Conservation (phyloP, 2,113 vertebrate species). For the Petroica traversi region DNA sequence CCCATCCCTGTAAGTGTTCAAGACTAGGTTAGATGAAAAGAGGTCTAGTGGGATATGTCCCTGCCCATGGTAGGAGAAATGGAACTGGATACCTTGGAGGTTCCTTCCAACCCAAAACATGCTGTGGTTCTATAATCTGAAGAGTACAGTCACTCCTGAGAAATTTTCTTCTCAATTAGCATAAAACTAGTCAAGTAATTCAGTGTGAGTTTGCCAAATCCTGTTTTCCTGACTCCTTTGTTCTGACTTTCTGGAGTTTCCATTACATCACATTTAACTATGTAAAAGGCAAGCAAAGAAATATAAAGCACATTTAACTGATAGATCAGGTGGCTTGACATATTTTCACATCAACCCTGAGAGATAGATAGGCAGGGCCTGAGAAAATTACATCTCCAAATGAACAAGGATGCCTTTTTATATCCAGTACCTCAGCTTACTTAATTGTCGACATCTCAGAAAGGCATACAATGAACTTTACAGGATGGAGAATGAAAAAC, state of each 20-base stretch:
- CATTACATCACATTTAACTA: neutral
- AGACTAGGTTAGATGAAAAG: neutral
- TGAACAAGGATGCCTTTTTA: slow-evolving; percentile 4
- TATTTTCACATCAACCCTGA: slow-evolving; percentile 12
- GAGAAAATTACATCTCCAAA: slow-evolving; percentile 26
- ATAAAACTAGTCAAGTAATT: neutral
- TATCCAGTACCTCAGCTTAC: slow-evolving; percentile 16
- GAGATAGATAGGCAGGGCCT: slow-evolving; percentile 18
- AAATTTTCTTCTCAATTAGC: neutral
- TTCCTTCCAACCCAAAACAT: neutral
- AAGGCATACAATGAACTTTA: slow-evolving; percentile 3
- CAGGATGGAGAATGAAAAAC: neutral
- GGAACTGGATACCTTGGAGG: neutral
- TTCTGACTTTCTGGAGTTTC: slow-evolving; percentile 10
- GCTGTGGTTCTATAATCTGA: neutral
- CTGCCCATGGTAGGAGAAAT: neutral
- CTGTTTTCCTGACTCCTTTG: neutral
- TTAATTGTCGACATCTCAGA: slow-evolving; percentile 9
- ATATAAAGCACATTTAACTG: slow-evolving; percentile 5
- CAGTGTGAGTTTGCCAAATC: neutral
- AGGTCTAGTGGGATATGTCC: neutral
- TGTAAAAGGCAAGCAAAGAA: neutral
- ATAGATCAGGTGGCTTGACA: neutral
- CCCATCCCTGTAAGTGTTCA: neutral
- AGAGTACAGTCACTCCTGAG: neutral